Percentiles rank a stretch among this genome's conserved stretches.
Evolutionary conservation across 2,888 invertebrate genomes (phyloP).

Genomic region (Plagiodera versicolora): DNA sequence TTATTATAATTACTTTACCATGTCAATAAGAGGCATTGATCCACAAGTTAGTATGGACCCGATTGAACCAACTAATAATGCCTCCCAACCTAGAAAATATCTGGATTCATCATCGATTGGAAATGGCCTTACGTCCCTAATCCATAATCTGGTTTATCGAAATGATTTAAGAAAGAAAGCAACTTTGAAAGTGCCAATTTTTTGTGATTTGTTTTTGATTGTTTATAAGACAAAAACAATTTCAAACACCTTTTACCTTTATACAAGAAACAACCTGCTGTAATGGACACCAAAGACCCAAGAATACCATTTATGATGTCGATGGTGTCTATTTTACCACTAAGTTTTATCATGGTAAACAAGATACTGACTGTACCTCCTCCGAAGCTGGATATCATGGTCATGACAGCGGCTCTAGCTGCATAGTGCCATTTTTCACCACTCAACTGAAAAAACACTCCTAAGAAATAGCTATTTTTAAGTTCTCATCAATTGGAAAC

Average conservation of each 20-base stretch:
- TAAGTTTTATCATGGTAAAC: constrained; percentile 67
- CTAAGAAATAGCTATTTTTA: too few relatives aligned
- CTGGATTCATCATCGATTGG: too few relatives aligned
- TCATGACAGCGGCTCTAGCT: constrained; percentile 85
- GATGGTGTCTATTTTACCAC: constrained; percentile 76
- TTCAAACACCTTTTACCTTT: constrained; percentile 57
- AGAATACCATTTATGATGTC: constrained; percentile 87
- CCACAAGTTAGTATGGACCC: constrained; percentile 75
- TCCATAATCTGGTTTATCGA: too few relatives aligned
- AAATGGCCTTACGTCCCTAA: too few relatives aligned
- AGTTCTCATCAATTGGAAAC: too few relatives aligned
- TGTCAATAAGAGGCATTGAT: constrained; percentile 76
- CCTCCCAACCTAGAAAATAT: constrained; percentile 71
- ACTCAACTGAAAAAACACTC: constrained; percentile 58
- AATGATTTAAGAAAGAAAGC: too few relatives aligned
- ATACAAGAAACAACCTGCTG: constrained; percentile 86
- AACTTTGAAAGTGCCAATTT: too few relatives aligned
- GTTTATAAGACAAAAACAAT: too few relatives aligned
- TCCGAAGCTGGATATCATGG: constrained; percentile 88
- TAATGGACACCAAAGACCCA: constrained; percentile 84
- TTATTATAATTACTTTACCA: constrained; percentile 42
- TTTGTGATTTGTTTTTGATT: too few relatives aligned
- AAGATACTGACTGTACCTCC: constrained; percentile 75
- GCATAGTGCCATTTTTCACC: constrained; percentile 91
- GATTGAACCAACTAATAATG: constrained; percentile 77